phyloP scores from a whole-genome alignment of 2,797 vertebrate genomes.

The Sebastes steindachneri region DNA sequence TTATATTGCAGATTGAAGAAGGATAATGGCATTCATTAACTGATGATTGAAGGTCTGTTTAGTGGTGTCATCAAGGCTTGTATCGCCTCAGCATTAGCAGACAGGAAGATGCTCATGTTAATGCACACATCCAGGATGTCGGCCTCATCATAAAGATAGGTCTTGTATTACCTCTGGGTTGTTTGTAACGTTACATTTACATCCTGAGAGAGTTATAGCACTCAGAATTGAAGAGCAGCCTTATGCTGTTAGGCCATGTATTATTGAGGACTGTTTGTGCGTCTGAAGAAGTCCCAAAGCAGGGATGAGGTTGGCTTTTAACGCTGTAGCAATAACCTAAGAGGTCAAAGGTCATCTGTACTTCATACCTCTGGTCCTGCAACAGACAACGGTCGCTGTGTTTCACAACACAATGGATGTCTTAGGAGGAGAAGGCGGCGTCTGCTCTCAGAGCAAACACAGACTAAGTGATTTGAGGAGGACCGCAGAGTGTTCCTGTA shows the following conservation, averaged over 20 bases:
- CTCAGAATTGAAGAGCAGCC: constrained; percentile 20
- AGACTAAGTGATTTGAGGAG: constrained; percentile 12
- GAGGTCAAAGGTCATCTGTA: constrained; percentile 40
- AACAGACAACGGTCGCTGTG: constrained; percentile 42
- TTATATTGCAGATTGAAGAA: constrained; percentile 30
- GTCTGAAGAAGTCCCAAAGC: constrained; percentile 38
- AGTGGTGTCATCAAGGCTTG: constrained; percentile 30
- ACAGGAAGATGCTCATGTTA: constrained; percentile 57
- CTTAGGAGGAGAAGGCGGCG: neutral
- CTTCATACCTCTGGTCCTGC: constrained; percentile 25
- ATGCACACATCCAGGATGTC: constrained; percentile 56
- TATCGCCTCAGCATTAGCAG: constrained; percentile 27
- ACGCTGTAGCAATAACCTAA: constrained; percentile 36
- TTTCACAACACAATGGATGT: constrained; percentile 23
- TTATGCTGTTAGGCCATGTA: constrained; percentile 30
- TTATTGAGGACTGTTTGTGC: constrained; percentile 63
- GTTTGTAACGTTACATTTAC: constrained; percentile 41
- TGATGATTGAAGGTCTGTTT: constrained; percentile 29
- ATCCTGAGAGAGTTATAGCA: constrained; percentile 60
- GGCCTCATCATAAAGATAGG: constrained; percentile 36
- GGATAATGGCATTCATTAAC: constrained; percentile 37
- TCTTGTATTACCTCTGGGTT: constrained; percentile 33
- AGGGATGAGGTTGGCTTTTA: constrained; percentile 64
- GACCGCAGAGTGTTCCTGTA: neutral
- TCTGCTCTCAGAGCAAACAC: constrained; percentile 32